Base-by-base conservation (phyloP, 2,888 invertebrate genomes). In the Lasioglossum villosulum region DNA sequence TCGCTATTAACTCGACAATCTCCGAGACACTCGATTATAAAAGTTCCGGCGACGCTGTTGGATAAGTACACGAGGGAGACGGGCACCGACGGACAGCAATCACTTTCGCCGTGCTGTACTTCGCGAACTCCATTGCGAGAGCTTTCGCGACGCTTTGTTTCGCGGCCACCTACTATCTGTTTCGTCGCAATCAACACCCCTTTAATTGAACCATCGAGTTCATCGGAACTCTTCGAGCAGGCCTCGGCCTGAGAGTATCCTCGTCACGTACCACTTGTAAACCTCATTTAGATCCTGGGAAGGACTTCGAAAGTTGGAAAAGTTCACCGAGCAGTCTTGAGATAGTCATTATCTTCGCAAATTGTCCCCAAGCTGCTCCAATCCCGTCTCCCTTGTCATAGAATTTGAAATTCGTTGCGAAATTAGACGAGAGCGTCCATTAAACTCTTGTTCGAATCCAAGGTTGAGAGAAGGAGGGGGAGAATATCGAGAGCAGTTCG, bases 261-360 rank as follows among this genome's bases (percentile, higher is more conserved):
- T 42, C 79, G 84, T 84, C 84, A 83, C 84, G 84, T 84, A 79
- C 63, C 78, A 84, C 84, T 84, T 84, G 84, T 84, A 84, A 84
- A 84, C 84, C 84, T 72, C 84, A 84, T 86, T 86, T 85, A 86
- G 86, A 76, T 77, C 85, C 48, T 42, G 34, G 59, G n/a, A 75
- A 70, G 79, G 37, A 70, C 81, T 86, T 75, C 16, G 86, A 80
- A 86, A 86, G 86, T 81, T 74, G 86, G 42, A 75, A 72, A 85
- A 86, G 81, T 86, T 85, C 86, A 72, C 71, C 77, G 70, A 74
- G 86, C 75, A 74, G 77, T 66, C 68, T 66, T 72, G 75, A 63
- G 74, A 81, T 30, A 75, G 81, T 86, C 80, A 86, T 86, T 85
- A 86, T 56, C 86, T 56, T 72, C 86, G 81, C 52, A 86, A 81